Percentiles rank a stretch among this genome's conserved stretches.
Conservation (phyloP, 1,140 invertebrate genomes). For the Cotesia chilonis region DNA sequence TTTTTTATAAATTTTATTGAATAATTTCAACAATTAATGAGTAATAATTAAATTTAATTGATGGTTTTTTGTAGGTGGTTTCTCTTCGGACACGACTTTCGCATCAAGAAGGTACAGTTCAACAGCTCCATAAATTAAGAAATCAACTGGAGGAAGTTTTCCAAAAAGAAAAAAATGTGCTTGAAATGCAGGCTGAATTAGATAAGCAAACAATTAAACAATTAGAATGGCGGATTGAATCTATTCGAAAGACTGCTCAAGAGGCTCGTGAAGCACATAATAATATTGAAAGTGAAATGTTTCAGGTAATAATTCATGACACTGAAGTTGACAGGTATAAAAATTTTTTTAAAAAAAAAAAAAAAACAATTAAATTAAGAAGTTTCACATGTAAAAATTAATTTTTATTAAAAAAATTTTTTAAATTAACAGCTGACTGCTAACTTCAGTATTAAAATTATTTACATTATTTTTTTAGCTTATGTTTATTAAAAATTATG, state of each 20-base stretch:
- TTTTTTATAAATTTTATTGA: neutral
- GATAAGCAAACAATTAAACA: constrained; percentile 60
- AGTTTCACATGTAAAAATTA: too few species aligned
- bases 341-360: too few species aligned
- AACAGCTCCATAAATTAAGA: constrained; percentile 59
- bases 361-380: too few species aligned
- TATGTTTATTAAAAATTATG: neutral
- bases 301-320: constrained; percentile 42
- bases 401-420: too few species aligned
- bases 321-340: too few species aligned
- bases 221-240: constrained; percentile 56
- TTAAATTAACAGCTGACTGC: too few species aligned
- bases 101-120: constrained; percentile 59
- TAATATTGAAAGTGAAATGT: constrained; percentile 52
- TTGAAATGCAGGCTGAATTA: constrained; percentile 55
- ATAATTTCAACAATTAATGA: constrained; percentile 1
- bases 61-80: constrained; percentile 47
- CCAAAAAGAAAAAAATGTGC: constrained; percentile 58
- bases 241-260: constrained; percentile 52
- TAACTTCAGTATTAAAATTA: neutral
- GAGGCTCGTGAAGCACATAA: constrained; percentile 50
- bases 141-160: constrained; percentile 62
- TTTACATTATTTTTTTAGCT: neutral
- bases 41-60: neutral
- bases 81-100: constrained; percentile 54